phyloP scores from a whole-genome alignment of 2,113 vertebrate genomes.

The Butastur rufipennis region DNA sequence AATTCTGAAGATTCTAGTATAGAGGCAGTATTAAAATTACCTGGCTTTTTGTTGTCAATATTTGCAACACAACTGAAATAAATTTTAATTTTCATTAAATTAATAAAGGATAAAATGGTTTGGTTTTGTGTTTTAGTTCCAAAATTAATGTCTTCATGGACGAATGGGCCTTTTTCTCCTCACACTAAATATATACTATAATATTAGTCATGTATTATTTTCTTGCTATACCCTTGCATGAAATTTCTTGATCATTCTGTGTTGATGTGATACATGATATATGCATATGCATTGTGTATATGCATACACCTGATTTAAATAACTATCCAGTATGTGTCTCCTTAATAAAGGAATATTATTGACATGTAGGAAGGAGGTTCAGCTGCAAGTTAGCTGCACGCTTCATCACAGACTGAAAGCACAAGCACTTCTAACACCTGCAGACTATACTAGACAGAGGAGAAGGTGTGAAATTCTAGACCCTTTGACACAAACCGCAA shows the following conservation, averaged over 20 bases:
- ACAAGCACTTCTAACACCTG: neutral
- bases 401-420: neutral
- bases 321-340: neutral
- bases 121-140: constrained; percentile 15
- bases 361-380: neutral
- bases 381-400: neutral
- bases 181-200: neutral
- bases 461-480: neutral
- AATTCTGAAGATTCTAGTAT: neutral
- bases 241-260: neutral
- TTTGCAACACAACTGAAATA: neutral
- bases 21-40: constrained; percentile 74
- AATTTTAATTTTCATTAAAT: constrained; percentile 27
- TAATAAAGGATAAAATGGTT: neutral
- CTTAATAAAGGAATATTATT: neutral
- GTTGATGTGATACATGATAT: neutral
- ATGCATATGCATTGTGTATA: constrained; percentile 13
- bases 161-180: neutral
- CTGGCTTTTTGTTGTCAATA: neutral
- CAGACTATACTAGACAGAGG: neutral
- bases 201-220: neutral
- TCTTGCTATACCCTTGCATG: neutral
- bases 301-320: neutral
- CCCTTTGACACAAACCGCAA: neutral
- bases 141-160: constrained; percentile 33